Base-by-base conservation (phyloP, 1,140 invertebrate genomes). In the Bemisia tabaci region DNA sequence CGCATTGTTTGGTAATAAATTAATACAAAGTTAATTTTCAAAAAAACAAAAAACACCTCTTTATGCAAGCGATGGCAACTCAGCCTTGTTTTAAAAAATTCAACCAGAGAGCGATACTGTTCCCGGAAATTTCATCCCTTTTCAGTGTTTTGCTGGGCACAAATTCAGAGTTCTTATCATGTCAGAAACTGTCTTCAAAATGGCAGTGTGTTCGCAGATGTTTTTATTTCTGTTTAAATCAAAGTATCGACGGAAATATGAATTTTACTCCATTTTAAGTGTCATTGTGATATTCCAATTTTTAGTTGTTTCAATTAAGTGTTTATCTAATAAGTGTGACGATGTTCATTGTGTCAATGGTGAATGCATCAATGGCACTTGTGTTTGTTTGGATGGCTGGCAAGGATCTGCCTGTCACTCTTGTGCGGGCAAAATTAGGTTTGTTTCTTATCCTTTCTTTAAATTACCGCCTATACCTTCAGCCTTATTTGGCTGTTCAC, bases 391-490 rank as follows among this genome's bases (percentile, higher is more conserved):
- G 74, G 88, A 91, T 75, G 93, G 92, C 63, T 96, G 92, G 92
- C 88, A 91, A 77, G 92, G 92, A 9, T 78, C 84, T 24, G 84
- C 85, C 69, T 96, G 93, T 80, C 89, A 94, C 77, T 90, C 87
- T 77, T 95, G 92, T 81, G 88, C 86, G 65, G 92, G 93, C 68
- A 92, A 94, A 87, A 87, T 94, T 74, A 91, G 87, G 92, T 95
- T 81, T 83, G 65, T 68, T 0, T 61, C 0, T 11, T 48, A 48
- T 48, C 17, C 33, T 48, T 48, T 48, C 33, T 48, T 48, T 48
- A 5, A 48, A 9, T 48, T 5, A 9, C 17, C 17, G 5, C 17
- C 33, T 48, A 5, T 17, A 17, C 33, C 33, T 17, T 17, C 17
- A 48, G 17, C 33, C 17, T 48, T 48, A 48, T 9, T 48, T 48